These are phyloP conservation scores for Panonychus citri DNA, from an alignment of 1,140 invertebrate genomes.

Conservation along the genomic window DNA sequence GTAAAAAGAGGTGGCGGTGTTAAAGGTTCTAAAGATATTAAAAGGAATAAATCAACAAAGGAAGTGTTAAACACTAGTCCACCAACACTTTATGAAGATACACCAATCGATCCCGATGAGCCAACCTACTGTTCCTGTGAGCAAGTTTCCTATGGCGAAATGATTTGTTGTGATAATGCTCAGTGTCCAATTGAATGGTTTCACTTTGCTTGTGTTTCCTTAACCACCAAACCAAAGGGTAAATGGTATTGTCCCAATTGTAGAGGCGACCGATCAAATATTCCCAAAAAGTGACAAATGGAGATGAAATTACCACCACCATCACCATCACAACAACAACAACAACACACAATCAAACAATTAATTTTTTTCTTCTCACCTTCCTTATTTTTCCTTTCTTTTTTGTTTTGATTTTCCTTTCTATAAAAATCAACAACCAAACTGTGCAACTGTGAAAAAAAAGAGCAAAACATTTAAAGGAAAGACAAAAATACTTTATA, in stretches of 20 bases:
- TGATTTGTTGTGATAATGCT: conserved; percentile 33
- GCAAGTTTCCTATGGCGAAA: conserved; percentile 32
- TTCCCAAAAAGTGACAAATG: not conserved
- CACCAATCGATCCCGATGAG: conserved; percentile 75
- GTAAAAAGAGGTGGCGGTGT: not conserved
- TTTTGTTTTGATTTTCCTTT: no score
- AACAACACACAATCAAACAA: no score
- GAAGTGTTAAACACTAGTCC: not conserved
- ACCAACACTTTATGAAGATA: conserved; percentile 22
- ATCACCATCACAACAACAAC: no score
- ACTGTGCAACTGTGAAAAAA: no score
- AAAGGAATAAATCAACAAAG: conserved; percentile 1
- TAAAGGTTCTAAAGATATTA: not conserved
- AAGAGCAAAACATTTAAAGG: no score
- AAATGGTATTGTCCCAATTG: conserved; percentile 31
- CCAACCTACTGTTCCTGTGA: conserved; percentile 89
- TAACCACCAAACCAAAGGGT: conserved; percentile 32
- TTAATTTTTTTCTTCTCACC: no score
- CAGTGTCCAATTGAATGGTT: conserved; percentile 37
- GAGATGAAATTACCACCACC: not conserved
- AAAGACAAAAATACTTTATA: no score
- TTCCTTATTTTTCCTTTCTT: no score
- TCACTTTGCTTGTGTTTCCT: conserved; percentile 33
- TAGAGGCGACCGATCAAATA: conserved; percentile 3
- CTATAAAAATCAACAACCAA: no score